A percentile compares a stretch with the other conserved stretches of the same genome.
Evolutionary conservation across 1,140 invertebrate species (phyloP).

Genomic region (Leptonema lineaticorne): DNA sequence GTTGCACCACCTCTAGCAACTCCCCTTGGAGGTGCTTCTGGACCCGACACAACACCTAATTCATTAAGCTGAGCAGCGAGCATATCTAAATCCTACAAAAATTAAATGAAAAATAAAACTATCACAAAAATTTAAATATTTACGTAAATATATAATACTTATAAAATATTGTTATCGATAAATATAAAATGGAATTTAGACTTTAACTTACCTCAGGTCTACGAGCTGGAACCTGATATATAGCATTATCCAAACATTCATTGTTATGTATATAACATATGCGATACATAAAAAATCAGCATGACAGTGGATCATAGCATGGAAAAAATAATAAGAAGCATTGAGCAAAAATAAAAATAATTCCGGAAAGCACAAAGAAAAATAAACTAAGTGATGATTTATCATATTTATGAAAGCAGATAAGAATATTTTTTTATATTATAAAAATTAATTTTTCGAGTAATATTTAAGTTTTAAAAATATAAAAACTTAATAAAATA

Average conservation of each 20-base stretch:
- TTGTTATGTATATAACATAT: slow-evolving; percentile 25
- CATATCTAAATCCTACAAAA: slow-evolving; percentile 86
- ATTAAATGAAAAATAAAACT: not conserved
- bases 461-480: too few species aligned
- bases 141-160: not conserved
- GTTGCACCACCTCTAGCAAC: slow-evolving; percentile 53
- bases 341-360: slow-evolving; percentile 30
- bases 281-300: slow-evolving; percentile 21
- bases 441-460: not conserved
- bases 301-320: slow-evolving; percentile 57
- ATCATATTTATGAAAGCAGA: not conserved
- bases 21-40: slow-evolving; percentile 59
- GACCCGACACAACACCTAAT: slow-evolving; percentile 71
- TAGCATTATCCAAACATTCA: slow-evolving; percentile 20
- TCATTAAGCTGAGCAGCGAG: slow-evolving; percentile 92
- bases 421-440: not conserved
- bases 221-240: slow-evolving; percentile 70
- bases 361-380: slow-evolving; percentile 41
- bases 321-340: slow-evolving; percentile 54
- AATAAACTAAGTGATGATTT: slow-evolving; percentile 43
- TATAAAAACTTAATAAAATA: too few species aligned
- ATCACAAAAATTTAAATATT: not conserved
- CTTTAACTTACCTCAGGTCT: slow-evolving; percentile 73
- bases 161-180: not conserved
- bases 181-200: not conserved